Conservation (phyloP, 2,113 vertebrate species). For the Esox niger region DNA sequence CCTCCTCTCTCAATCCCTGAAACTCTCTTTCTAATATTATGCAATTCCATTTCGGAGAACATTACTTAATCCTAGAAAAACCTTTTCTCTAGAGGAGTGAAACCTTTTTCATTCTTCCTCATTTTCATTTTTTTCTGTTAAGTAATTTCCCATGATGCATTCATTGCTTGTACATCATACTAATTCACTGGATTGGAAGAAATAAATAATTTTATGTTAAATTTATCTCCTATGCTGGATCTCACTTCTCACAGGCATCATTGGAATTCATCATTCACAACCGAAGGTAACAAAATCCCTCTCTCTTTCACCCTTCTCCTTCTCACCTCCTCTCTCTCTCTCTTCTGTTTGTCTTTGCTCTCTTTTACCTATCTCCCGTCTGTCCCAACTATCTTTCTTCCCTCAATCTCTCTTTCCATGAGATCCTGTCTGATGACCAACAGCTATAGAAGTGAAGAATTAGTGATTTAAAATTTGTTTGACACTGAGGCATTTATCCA, state of each 20-base stretch:
- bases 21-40: constrained; percentile 18
- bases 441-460: constrained; percentile 54
- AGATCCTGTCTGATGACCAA: constrained; percentile 51
- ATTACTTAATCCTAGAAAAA: constrained; percentile 44
- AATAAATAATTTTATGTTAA: no score
- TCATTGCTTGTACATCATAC: not conserved
- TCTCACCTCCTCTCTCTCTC: no score
- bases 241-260: no score
- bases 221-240: no score
- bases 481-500: constrained; percentile 62
- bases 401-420: constrained; percentile 19
- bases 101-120: constrained; percentile 33
- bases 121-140: no score
- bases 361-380: no score
- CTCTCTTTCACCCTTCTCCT: no score
- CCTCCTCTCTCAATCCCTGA: not conserved
- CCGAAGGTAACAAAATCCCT: no score
- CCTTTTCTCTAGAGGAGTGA: constrained; percentile 32
- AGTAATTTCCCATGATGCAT: no score
- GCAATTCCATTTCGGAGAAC: constrained; percentile 26
- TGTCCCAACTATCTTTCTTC: no score
- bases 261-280: no score
- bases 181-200: not conserved
- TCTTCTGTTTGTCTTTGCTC: no score
- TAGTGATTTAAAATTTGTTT: constrained; percentile 54